These are phyloP conservation scores for Pharmacophagus antenor DNA, from an alignment of 2,888 invertebrate genomes.

Conservation along the genomic window DNA sequence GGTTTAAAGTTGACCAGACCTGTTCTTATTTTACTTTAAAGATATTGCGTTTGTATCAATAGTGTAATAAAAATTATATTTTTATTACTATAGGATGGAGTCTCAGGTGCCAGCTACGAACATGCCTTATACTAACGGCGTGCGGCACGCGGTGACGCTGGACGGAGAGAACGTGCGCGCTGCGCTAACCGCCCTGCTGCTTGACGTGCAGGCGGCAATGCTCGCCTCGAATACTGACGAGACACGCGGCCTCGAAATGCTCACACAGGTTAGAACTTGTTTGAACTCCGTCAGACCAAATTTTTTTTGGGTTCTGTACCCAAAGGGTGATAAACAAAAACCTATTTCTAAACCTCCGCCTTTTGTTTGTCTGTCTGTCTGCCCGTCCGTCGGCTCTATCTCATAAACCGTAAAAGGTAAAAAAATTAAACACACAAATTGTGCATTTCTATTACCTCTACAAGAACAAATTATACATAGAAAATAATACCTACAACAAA, in stretches of 20 bases:
- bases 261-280: conserved; percentile 63
- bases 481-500: no score
- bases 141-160: conserved; percentile 68
- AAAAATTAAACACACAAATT: no score
- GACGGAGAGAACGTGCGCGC: conserved; percentile 87
- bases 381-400: no score
- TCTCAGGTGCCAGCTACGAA: conserved; percentile 78
- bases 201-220: conserved; percentile 83
- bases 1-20: no score
- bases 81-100: conserved; percentile 72
- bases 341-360: no score
- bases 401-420: no score
- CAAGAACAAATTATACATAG: no score
- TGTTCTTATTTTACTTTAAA: background rate
- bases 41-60: background rate
- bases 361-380: no score
- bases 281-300: background rate
- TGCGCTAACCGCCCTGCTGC: conserved; percentile 81
- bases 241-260: conserved; percentile 85
- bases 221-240: conserved; percentile 87
- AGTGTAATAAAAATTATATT: background rate
- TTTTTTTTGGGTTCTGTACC: no score
- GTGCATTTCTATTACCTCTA: no score
- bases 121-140: conserved; percentile 73
- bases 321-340: no score